Conservation (phyloP, 2,113 vertebrate species). For the Vulpes ferrilata region DNA sequence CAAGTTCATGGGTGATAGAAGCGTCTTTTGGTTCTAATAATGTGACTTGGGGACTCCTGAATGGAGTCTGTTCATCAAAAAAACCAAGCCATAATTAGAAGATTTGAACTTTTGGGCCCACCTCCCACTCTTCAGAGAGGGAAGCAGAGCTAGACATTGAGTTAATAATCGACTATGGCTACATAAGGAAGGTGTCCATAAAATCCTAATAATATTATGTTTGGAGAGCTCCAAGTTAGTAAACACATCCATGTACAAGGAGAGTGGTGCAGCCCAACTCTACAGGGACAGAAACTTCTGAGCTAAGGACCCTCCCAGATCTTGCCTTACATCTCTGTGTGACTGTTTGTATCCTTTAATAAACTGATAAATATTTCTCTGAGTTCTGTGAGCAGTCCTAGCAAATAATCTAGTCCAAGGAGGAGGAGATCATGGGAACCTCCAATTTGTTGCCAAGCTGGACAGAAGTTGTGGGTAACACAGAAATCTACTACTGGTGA, state of each 20-base stretch:
- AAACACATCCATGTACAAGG: not conserved
- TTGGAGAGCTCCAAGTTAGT: not conserved
- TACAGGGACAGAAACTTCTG: not conserved
- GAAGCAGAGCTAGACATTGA: not conserved
- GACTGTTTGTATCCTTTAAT: not conserved
- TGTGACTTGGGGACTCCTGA: not conserved
- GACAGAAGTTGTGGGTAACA: not conserved
- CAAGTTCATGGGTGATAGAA: not conserved
- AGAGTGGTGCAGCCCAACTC: not conserved
- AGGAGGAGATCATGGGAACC: not conserved
- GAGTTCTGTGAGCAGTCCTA: not conserved
- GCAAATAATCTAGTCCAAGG: not conserved
- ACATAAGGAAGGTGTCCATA: not conserved
- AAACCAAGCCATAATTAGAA: not conserved
- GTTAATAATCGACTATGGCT: not conserved
- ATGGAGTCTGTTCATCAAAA: not conserved
- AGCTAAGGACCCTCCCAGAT: not conserved
- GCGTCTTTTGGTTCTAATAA: not conserved
- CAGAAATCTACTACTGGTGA: not conserved
- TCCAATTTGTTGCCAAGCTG: not conserved
- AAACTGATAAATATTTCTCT: not conserved
- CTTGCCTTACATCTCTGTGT: not conserved
- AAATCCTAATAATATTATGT: not conserved
- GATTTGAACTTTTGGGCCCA: not conserved
- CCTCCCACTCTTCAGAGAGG: not conserved